phyloP scores from a whole-genome alignment of 1,140 invertebrate genomes.

The Platyura marginata region DNA sequence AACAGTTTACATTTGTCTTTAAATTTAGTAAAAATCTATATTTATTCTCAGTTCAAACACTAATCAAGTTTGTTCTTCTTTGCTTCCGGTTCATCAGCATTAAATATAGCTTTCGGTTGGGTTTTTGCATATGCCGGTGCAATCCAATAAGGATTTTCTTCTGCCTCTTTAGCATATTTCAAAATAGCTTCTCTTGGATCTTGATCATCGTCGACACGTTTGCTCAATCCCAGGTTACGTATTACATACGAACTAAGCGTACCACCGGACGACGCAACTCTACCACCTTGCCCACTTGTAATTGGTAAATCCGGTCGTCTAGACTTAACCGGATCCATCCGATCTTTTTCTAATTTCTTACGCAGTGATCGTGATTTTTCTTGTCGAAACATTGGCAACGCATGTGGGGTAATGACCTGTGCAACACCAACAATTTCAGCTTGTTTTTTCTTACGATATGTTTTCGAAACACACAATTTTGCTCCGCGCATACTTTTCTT shows the following conservation, averaged over 20 bases:
- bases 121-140: conserved; percentile 76
- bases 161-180: conserved; percentile 92
- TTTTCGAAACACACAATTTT: conserved; percentile 74
- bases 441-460: conserved; percentile 54
- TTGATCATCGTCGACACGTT: conserved; percentile 86
- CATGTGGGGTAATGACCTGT: conserved; percentile 95
- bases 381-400: conserved; percentile 86
- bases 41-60: no score
- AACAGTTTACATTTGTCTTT: no score
- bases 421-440: conserved; percentile 75
- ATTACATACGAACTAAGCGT: conserved; percentile 96
- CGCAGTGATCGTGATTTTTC: conserved; percentile 75
- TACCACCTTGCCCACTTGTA: conserved; percentile 59
- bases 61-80: conserved; percentile 5
- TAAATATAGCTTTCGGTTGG: conserved; percentile 62
- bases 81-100: conserved; percentile 10
- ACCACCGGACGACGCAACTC: conserved; percentile 85
- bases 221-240: conserved; percentile 81
- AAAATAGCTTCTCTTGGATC: conserved; percentile 93
- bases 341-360: conserved; percentile 82
- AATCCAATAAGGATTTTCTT: conserved; percentile 94
- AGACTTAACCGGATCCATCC: conserved; percentile 83
- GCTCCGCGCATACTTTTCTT: conserved; percentile 74
- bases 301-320: conserved; percentile 89
- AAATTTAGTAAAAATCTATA: no score